Evolutionary conservation across 1,140 invertebrate genomes (phyloP).

Genomic region (Drosophila kurseongensis): DNA sequence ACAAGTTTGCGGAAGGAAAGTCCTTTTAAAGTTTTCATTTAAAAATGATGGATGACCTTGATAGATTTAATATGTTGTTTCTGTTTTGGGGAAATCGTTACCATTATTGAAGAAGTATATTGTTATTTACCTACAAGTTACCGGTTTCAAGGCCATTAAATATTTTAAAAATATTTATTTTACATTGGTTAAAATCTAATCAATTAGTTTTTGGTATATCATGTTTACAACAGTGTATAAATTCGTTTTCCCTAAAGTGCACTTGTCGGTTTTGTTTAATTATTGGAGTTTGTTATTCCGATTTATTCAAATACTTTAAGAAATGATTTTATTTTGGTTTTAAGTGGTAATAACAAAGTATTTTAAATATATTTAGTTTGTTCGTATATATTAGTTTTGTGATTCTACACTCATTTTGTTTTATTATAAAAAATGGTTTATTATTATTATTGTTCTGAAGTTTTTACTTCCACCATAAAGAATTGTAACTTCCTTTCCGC

Average conservation of each 20-base stretch:
- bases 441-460: background rate
- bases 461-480: background rate
- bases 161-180: too few relatives aligned
- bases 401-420: background rate
- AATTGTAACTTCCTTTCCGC: conserved; percentile 59
- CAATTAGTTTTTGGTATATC: background rate
- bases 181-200: too few relatives aligned
- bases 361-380: background rate
- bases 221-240: background rate
- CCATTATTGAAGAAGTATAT: too few relatives aligned
- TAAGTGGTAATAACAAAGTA: background rate
- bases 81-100: background rate
- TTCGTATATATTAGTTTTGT: too few relatives aligned
- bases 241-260: background rate
- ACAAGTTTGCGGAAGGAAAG: conserved; percentile 24
- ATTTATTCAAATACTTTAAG: background rate
- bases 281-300: background rate
- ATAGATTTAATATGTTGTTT: conserved; percentile 9
- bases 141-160: too few relatives aligned
- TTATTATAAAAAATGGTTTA: background rate
- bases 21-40: conserved; percentile 39
- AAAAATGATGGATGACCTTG: conserved; percentile 34
- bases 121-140: background rate
- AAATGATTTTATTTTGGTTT: background rate
- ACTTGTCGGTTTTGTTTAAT: background rate